Conservation (phyloP, 2,113 vertebrate species). For the Carollia perspicillata region DNA sequence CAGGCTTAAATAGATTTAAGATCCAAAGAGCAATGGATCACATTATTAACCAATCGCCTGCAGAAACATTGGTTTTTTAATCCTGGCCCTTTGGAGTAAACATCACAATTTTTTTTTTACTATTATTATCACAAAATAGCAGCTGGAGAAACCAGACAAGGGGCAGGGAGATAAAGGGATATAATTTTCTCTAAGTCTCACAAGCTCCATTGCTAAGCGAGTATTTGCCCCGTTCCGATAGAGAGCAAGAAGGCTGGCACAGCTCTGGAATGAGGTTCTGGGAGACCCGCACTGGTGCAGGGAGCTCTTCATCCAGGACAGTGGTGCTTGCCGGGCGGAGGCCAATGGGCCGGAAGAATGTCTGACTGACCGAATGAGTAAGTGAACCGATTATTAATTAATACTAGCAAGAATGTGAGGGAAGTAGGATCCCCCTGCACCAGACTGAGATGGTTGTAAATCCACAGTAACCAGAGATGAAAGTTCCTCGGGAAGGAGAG, state of each 20-base stretch:
- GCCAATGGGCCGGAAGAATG: neutral
- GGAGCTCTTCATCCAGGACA: neutral
- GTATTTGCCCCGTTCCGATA: neutral
- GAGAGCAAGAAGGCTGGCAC: neutral
- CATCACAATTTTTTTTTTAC: neutral
- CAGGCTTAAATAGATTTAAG: neutral
- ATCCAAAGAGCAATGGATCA: neutral
- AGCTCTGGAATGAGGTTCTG: neutral
- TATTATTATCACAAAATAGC: neutral
- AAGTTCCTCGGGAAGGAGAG: neutral
- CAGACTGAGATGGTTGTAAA: neutral
- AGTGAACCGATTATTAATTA: neutral
- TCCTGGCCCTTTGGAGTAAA: neutral
- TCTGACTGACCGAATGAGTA: neutral
- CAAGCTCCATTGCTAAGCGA: neutral
- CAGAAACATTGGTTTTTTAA: slow-evolving; percentile 17
- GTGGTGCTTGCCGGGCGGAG: neutral
- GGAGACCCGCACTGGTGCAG: neutral
- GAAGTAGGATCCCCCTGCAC: neutral
- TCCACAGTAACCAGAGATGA: neutral
- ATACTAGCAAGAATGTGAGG: neutral
- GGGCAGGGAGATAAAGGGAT: neutral
- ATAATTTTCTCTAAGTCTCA: neutral
- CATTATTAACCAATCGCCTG: neutral
- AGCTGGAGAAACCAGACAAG: neutral